Percentiles rank a stretch among this genome's conserved stretches.
phyloP scores from a whole-genome alignment of 2,113 vertebrate species.

The Corythornis madagascariensis region DNA sequence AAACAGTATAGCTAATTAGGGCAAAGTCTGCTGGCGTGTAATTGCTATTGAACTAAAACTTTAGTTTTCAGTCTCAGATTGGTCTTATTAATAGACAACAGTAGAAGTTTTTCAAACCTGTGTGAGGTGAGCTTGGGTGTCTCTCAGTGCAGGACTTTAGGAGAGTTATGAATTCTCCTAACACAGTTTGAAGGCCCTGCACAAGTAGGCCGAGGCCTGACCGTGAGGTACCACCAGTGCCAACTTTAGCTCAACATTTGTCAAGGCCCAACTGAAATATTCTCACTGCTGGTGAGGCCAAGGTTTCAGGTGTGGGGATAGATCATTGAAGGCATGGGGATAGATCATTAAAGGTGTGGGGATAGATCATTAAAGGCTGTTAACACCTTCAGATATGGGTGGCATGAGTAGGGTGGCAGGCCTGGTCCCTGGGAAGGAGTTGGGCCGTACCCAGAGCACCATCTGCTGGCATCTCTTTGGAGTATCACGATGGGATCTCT shows the following conservation, averaged over 20 bases:
- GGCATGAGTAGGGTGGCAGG: fast-evolving
- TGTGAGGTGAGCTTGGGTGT: background rate
- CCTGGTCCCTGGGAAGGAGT: too few species aligned
- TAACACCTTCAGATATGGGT: fast-evolving
- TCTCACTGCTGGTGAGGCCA: background rate
- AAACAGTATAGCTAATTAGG: background rate
- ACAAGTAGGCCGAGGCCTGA: fast-evolving
- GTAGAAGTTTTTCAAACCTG: background rate
- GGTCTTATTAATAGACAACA: background rate
- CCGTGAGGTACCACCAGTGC: fast-evolving
- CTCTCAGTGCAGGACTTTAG: background rate
- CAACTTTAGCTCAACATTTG: background rate
- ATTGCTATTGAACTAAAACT: background rate
- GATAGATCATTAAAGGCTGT: fast-evolving
- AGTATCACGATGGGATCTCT: background rate
- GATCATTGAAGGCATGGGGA: background rate
- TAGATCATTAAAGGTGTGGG: too few species aligned
- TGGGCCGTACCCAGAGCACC: conserved; percentile 55
- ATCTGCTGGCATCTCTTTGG: conserved; percentile 63
- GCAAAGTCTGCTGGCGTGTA: background rate
- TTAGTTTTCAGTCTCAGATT: background rate
- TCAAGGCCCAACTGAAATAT: too few species aligned
- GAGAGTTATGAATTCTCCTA: fast-evolving
- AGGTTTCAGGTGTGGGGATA: fast-evolving
- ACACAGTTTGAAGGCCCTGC: background rate